Evolutionary conservation across 2,888 invertebrate species (phyloP).

Genomic region (Beris morrisii): DNA sequence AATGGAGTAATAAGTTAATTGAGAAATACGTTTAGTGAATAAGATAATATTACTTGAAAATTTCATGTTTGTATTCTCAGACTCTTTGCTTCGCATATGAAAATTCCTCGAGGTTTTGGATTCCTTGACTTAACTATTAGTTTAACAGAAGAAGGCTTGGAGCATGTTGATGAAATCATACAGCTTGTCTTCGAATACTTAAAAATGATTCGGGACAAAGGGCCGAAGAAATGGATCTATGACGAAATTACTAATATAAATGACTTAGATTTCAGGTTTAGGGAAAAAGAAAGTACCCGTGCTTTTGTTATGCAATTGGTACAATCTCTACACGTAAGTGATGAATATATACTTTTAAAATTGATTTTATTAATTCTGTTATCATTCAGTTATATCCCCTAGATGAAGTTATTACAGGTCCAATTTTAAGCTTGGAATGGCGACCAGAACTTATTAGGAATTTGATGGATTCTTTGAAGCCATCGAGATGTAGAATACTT

Average conservation of each 20-base stretch:
- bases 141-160: conserved; percentile 86
- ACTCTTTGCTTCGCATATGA: conserved; percentile 77
- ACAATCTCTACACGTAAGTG: conserved; percentile 65
- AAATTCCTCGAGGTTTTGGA: conserved; percentile 83
- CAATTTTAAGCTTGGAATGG: conserved; percentile 80
- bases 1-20: conserved; percentile 82
- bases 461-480: conserved; percentile 71
- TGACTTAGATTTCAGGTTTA: conserved; percentile 82
- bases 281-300: conserved; percentile 80
- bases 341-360: conserved; percentile 36
- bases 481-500: conserved; percentile 77
- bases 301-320: conserved; percentile 68
- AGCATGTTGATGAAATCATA: conserved; percentile 89
- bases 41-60: too few species aligned
- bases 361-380: neutral
- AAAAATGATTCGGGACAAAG: conserved; percentile 72
- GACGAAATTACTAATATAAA: conserved; percentile 83
- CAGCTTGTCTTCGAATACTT: conserved; percentile 83
- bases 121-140: conserved; percentile 88
- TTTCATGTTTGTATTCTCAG: conserved; percentile 50
- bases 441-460: conserved; percentile 78
- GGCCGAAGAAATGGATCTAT: conserved; percentile 87
- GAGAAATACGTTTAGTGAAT: too few species aligned
- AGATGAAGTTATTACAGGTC: conserved; percentile 79
- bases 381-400: conserved; percentile 67